Percentiles rank a stretch among this genome's conserved stretches.
Conservation (phyloP, 2,797 vertebrate genomes). For the Hoplostethus mediterraneus region DNA sequence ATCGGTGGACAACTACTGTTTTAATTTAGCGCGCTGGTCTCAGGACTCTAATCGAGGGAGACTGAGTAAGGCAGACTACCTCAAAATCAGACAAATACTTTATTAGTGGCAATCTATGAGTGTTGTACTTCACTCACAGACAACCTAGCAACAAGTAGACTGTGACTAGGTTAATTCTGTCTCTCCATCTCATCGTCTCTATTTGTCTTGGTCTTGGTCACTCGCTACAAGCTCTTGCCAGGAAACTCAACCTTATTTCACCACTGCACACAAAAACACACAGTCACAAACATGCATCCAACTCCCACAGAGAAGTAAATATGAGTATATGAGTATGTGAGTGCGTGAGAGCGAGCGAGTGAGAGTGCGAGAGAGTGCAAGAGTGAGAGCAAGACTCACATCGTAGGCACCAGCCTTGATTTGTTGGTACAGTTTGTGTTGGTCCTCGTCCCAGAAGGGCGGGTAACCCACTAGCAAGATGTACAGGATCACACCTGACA, state of each 20-base stretch:
- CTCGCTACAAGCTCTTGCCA: not conserved
- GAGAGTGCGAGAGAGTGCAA: slow-evolving; percentile 31
- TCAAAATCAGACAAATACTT: too few species aligned
- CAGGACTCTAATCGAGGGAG: too few species aligned
- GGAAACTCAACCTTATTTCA: not conserved
- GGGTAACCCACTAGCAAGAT: slow-evolving; percentile 93
- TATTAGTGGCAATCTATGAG: too few species aligned
- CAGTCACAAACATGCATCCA: slow-evolving; percentile 26
- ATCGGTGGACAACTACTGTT: too few species aligned
- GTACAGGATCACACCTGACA: slow-evolving; percentile 90
- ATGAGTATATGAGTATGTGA: not conserved
- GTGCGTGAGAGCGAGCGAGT: not conserved
- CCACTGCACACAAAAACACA: slow-evolving; percentile 21
- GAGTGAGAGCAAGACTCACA: slow-evolving; percentile 76
- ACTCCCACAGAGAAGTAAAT: not conserved
- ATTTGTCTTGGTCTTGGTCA: not conserved
- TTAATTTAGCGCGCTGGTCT: too few species aligned
- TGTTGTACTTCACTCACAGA: too few species aligned
- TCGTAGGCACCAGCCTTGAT: slow-evolving; percentile 93
- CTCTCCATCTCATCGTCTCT: not conserved
- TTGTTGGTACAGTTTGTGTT: slow-evolving; percentile 93
- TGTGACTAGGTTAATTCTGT: not conserved
- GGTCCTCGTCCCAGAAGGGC: slow-evolving; percentile 93
- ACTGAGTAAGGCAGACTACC: too few species aligned
- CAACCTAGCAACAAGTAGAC: too few species aligned